These are phyloP conservation scores for Conopomorpha cramerella DNA, from an alignment of 1,140 invertebrate genomes.

Conservation along the genomic window DNA sequence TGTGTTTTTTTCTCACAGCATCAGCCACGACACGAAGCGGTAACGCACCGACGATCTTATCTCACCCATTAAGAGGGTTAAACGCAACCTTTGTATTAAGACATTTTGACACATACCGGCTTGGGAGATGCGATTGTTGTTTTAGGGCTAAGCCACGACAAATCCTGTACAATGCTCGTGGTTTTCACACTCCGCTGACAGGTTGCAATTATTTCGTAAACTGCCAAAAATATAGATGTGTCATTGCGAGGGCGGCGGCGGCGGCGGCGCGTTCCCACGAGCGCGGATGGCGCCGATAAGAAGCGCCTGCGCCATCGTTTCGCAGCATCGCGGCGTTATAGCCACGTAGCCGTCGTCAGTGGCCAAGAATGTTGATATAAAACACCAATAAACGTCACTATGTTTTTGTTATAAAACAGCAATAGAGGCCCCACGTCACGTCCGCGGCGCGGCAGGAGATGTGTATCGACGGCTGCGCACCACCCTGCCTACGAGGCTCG, in stretches of 20 bases:
- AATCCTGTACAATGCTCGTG: no score
- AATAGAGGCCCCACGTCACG: conserved; percentile 47
- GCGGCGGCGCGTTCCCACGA: neutral
- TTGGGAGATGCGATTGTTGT: conserved; percentile 29
- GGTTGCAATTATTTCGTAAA: conserved; percentile 2
- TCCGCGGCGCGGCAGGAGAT: conserved; percentile 31
- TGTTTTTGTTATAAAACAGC: no score
- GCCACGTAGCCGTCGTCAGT: conserved; percentile 29
- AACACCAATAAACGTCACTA: conserved; percentile 57
- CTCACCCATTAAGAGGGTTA: conserved; percentile 39
- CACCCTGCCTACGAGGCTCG: no score
- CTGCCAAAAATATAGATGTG: conserved; percentile 17
- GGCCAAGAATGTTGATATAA: conserved; percentile 50
- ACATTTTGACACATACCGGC: conserved; percentile 47
- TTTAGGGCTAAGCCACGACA: no score
- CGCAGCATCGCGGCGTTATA: conserved; percentile 40
- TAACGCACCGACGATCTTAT: conserved; percentile 51
- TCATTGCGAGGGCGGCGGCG: no score
- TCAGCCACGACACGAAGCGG: conserved; percentile 44
- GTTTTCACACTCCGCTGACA: no score
- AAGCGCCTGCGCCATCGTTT: conserved; percentile 34
- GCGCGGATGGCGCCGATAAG: neutral
- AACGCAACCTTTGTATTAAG: conserved; percentile 23
- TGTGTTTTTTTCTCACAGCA: conserved; percentile 53
- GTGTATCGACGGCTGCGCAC: conserved; percentile 33